Evolutionary conservation across 2,888 invertebrate genomes (phyloP).

Genomic region (Cacoxenus indagator): DNA sequence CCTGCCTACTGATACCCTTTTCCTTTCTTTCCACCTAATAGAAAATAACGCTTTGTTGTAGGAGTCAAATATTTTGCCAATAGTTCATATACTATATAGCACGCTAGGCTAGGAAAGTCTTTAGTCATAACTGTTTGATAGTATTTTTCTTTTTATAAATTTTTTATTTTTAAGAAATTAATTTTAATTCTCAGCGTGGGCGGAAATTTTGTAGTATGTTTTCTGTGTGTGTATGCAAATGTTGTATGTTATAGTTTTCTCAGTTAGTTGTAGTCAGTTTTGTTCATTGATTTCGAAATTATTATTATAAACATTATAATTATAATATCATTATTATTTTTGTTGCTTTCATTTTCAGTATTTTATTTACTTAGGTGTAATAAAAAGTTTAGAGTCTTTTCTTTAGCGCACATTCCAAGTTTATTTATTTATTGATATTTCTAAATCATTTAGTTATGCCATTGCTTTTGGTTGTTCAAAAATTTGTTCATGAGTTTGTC

Average conservation of each 20-base stretch:
- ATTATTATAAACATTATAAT: not conserved
- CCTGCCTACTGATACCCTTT: no score
- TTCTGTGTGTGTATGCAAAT: not conserved
- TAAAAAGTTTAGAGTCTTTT: conserved; percentile 45
- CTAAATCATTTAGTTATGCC: conserved; percentile 29
- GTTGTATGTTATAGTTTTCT: conserved; percentile 24
- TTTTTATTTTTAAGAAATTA: no score
- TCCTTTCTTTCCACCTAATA: no score
- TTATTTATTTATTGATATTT: conserved; percentile 20
- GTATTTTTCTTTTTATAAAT: conserved; percentile 20
- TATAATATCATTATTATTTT: not conserved
- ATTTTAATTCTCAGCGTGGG: conserved; percentile 32
- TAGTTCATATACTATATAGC: conserved; percentile 28
- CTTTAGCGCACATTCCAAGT: conserved; percentile 25
- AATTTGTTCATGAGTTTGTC: conserved; percentile 11
- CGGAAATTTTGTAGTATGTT: conserved; percentile 36
- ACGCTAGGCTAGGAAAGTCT: conserved; percentile 40
- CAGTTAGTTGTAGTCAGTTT: conserved; percentile 31
- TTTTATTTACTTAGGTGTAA: not conserved
- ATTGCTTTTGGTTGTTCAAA: conserved; percentile 4
- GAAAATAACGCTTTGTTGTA: not conserved
- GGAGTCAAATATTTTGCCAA: conserved; percentile 3
- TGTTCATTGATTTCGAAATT: conserved; percentile 41
- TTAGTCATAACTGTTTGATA: conserved; percentile 36
- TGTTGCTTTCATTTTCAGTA: conserved; percentile 10